Evolutionary conservation across 2,888 invertebrate species (phyloP), one percentile per base, ranked within the genome.

Genomic region (Subacronicta megacephala): DNA sequence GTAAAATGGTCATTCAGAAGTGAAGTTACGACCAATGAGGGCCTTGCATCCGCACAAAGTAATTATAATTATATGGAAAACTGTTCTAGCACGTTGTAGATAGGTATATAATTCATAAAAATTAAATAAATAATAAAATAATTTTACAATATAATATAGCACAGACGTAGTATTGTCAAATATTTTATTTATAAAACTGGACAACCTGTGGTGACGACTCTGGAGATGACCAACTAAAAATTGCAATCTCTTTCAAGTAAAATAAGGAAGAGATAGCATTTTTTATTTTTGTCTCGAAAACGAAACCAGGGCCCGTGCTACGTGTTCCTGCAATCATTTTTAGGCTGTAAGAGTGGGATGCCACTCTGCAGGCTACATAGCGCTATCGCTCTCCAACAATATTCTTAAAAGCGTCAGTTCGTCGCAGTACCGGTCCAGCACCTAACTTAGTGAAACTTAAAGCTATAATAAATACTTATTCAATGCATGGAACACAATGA

Each of bases 401-500:
- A 26, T 1, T 5, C 12, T 6, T n/a, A n/a, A 31, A 5, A 31
- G 31, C n/a, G 12, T 12, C 4, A n/a, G 12, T 3, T 12, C 29
- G 5, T 31, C 5, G 31, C 16, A 35, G 12, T 37, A 38, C 46
- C 29, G 5, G n/a, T 1, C n/a, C 16, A 35, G 12, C 35, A 38
- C 46, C 17, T 50, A 46, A 70, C 44, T 56, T 54, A 49, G 58
- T 55, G 46, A 20, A 51, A 75, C 86, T 87, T 89, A 89, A 74
- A 80, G 52, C 84, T 88, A 90, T 62, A 90, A 90, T 91, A 90
- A 91, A 90, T 90, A 90, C 88, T 90, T 90, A 89, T 44, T 69
- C 68, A 80, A 84, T 57, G 77, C 77, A 74, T 80, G 80, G 85
- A 89, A 90, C 88, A 87, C 85, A 84, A 75, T 53, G 31, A 68